phyloP scores from a whole-genome alignment of 2,113 vertebrate genomes.

The Dryoscopus gambensis region DNA sequence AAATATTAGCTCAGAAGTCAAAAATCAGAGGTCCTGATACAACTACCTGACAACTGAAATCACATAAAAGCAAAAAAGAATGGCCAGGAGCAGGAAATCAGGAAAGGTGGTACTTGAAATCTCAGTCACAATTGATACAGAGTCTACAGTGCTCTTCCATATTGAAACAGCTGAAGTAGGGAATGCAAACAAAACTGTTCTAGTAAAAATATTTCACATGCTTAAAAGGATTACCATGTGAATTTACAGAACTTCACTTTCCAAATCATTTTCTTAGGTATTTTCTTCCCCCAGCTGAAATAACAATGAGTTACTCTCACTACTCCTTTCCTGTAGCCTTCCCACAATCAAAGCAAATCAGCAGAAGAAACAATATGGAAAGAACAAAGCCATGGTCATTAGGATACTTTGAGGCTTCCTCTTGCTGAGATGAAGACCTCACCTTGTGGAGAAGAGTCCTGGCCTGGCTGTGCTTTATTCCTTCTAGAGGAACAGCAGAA shows the following conservation, averaged over 20 bases:
- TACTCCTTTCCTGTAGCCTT: background rate
- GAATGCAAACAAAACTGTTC: slow-evolving; percentile 33
- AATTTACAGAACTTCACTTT: slow-evolving; percentile 22
- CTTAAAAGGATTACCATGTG: background rate
- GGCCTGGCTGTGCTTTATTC: background rate
- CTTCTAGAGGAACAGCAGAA: background rate
- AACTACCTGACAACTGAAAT: background rate
- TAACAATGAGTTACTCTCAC: slow-evolving; percentile 24
- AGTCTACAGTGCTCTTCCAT: background rate
- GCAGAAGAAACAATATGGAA: background rate
- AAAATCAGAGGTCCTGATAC: background rate
- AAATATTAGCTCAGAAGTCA: background rate
- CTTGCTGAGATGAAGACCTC: background rate
- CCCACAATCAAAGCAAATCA: slow-evolving; percentile 9
- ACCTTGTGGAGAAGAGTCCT: background rate
- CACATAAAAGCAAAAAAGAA: background rate
- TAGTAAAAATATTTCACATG: slow-evolving; percentile 55
- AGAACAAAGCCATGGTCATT: background rate
- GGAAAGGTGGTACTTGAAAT: background rate
- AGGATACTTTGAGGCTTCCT: background rate
- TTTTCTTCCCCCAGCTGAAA: slow-evolving; percentile 55
- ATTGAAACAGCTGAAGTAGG: background rate
- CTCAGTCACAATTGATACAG: background rate
- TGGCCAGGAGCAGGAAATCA: background rate
- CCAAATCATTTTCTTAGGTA: background rate